Evolutionary conservation across 2,113 vertebrate genomes (phyloP), one percentile per base, ranked within the genome.

Genomic region (Cyanocitta stelleri): DNA sequence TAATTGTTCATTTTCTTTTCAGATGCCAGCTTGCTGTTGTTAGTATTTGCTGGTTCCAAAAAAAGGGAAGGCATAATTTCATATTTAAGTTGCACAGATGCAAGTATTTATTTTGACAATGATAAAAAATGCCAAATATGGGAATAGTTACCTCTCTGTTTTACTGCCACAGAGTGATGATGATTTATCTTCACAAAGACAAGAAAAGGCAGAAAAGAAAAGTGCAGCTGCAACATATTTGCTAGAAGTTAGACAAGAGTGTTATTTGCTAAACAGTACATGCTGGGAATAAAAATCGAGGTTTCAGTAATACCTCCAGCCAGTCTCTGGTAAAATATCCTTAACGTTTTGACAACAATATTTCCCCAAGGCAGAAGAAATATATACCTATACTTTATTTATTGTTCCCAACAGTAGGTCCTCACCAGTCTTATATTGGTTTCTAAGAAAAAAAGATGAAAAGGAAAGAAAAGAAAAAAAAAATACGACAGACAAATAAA

Each of bases 211-310:
- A 89, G 83, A 79, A 86, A 85, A 91, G 72, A 90, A 94, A 86
- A 90, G 41, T 72, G 72, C 96, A 97, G 93, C 95, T 97, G 96
- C 84, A 91, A 86, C 84, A 48, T 91, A 87, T 93, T 89, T 93
- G 51, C 93, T 77, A 82, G 68, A 71, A 96, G 79, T 93, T 75
- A 86, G 86, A 92, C 69, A 83, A 76, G 33, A 94, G 14, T 74
- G 59, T 77, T 83, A 81, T 95, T 90, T 96, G 48, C 80, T 96
- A 80, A 94, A 95, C 39, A 83, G 66, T 73, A 93, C 92, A 91
- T 83, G 91, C 64, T 82, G 44, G 51, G 94, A 97, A 97, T 97
- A 91, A 95, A 96, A 94, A 97, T 64, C 0, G 4, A 87, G 56
- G 26, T 84, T 86, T 87, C 72, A 51, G 59, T 93, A 96, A 76